These are phyloP conservation scores for Desmophyllum pertusum DNA, from an alignment of 92 coral and sea anemone species.

Conservation along the genomic window DNA sequence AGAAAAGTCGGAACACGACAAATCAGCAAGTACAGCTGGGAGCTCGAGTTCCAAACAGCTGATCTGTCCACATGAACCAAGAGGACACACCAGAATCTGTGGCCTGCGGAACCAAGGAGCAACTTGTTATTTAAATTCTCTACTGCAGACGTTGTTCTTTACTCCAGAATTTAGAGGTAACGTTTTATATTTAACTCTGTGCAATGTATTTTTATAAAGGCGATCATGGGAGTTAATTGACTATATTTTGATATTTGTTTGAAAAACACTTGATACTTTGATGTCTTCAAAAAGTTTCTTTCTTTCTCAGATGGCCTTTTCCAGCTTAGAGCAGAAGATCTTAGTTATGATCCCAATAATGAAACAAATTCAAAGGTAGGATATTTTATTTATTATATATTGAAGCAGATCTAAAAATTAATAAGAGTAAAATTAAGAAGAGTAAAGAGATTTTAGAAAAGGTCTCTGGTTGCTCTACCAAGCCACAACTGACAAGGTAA, in stretches of 20 bases:
- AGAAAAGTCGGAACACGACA: neutral
- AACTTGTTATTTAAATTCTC: slow-evolving; percentile 83
- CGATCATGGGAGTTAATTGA: too few species aligned
- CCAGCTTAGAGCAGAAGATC: slow-evolving; percentile 62
- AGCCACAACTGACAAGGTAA: too few species aligned
- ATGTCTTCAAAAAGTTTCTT: neutral
- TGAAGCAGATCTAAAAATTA: neutral
- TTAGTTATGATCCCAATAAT: slow-evolving; percentile 21
- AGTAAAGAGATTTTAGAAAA: too few species aligned
- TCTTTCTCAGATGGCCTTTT: slow-evolving; percentile 60
- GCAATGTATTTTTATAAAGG: too few species aligned
- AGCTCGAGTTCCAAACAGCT: slow-evolving; percentile 6
- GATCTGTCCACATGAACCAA: slow-evolving; percentile 46
- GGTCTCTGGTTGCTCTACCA: too few species aligned
- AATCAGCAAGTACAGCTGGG: too few species aligned
- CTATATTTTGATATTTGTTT: too few species aligned
- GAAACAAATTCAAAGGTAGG: slow-evolving; percentile 13
- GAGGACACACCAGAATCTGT: slow-evolving; percentile 74
- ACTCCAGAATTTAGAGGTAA: slow-evolving; percentile 89
- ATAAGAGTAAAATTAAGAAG: neutral
- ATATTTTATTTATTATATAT: neutral
- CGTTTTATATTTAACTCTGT: neutral
- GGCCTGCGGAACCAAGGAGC: slow-evolving; percentile 89
- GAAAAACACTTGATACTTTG: neutral
- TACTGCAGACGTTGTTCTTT: slow-evolving; percentile 77